Conservation (phyloP, 2,113 vertebrate species). For the Amia ocellicauda region DNA sequence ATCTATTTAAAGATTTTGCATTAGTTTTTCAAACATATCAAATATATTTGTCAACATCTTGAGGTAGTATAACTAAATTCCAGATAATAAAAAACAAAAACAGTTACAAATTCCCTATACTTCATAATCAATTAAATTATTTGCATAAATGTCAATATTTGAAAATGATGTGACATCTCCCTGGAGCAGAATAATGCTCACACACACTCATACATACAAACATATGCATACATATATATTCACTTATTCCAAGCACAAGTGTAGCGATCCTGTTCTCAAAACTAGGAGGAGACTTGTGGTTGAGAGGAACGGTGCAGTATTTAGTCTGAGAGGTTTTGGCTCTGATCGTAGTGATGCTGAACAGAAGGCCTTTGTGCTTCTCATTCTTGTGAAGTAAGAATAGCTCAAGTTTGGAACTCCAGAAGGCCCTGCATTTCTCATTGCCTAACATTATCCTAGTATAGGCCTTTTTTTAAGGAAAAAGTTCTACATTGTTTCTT, state of each 20-base stretch:
- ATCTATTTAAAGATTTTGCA: too few species aligned
- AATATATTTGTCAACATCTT: too few species aligned
- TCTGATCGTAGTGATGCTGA: not conserved
- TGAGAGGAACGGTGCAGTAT: not conserved
- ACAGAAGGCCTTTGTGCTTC: not conserved
- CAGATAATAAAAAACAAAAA: too few species aligned
- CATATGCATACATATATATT: not conserved
- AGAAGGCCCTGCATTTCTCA: too few species aligned
- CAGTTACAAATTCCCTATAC: too few species aligned
- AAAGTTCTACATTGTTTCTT: not conserved
- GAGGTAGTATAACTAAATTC: too few species aligned
- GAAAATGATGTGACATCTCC: too few species aligned
- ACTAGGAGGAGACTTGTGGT: not conserved
- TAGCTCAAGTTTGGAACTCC: not conserved
- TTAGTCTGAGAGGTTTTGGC: not conserved
- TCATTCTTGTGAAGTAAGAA: not conserved
- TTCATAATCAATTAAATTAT: too few species aligned
- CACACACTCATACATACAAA: not conserved
- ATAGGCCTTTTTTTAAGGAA: not conserved
- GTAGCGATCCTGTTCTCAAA: not conserved
- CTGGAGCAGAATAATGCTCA: too few species aligned
- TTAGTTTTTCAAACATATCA: too few species aligned
- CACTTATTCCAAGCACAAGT: not conserved
- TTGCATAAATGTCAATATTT: too few species aligned
- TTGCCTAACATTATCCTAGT: not conserved